phyloP scores from a whole-genome alignment of 1,140 invertebrate species.

The Phymastichus coffea region DNA sequence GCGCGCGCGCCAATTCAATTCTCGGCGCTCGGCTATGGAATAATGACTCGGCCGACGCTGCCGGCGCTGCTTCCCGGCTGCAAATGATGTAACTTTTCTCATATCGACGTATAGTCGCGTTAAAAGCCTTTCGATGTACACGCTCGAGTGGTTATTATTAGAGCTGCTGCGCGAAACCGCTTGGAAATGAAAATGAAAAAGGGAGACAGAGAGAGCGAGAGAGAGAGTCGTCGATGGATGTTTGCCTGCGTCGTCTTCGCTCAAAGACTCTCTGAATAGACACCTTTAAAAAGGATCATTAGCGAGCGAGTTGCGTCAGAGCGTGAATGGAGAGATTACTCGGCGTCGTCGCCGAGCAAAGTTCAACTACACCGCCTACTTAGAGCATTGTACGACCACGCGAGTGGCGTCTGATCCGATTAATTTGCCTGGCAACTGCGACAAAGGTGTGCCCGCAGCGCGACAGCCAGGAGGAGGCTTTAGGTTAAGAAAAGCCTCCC shows the following conservation, averaged over 20 bases:
- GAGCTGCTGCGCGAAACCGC: no score
- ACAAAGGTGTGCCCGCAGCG: not conserved
- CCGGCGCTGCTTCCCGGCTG: no score
- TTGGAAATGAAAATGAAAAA: no score
- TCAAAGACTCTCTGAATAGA: conserved; percentile 18
- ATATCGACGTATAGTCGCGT: no score
- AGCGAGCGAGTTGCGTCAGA: not conserved
- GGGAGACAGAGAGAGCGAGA: not conserved
- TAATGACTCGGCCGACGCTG: no score
- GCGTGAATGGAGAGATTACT: not conserved
- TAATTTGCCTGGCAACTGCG: conserved; percentile 20
- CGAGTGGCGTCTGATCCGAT: conserved; percentile 21
- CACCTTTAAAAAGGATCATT: conserved; percentile 6
- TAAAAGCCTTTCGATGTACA: conserved; percentile 27
- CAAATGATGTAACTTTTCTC: no score
- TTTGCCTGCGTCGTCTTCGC: not conserved
- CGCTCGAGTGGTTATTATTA: not conserved
- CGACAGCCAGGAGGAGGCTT: conserved; percentile 5
- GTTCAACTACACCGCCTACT: conserved; percentile 8
- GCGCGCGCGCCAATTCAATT: no score
- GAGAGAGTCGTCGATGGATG: not conserved
- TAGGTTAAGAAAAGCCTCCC: conserved; percentile 19
- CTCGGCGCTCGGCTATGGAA: no score
- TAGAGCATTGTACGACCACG: not conserved
- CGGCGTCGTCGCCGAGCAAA: not conserved